Percentiles rank a stretch among this genome's conserved stretches.
These are phyloP conservation scores for Mastacembelus armatus DNA, from an alignment of 2,797 vertebrate genomes.

Conservation along the genomic window DNA sequence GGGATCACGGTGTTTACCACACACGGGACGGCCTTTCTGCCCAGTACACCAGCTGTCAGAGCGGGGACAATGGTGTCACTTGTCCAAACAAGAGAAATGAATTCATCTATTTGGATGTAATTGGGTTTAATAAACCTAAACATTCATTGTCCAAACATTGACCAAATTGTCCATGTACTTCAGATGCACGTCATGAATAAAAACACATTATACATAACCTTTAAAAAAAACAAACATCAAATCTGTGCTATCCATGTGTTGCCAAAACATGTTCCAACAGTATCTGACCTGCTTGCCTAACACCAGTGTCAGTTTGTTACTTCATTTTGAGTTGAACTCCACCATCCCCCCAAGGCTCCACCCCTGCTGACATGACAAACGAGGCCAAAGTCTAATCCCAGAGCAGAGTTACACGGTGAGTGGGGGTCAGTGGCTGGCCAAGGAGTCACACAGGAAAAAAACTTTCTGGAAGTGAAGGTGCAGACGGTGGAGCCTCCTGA, in stretches of 20 bases:
- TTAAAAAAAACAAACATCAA: conserved; percentile 11
- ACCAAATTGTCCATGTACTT: conserved; percentile 8
- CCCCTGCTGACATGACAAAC: conserved; percentile 74
- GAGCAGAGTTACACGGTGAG: conserved; percentile 64
- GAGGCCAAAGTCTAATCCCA: conserved; percentile 70
- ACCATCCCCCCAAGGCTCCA: conserved; percentile 28
- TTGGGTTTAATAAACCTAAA: conserved; percentile 46
- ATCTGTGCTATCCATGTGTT: conserved; percentile 12
- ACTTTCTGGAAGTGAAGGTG: conserved; percentile 69
- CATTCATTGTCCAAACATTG: conserved; percentile 32
- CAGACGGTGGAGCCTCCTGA: conserved; percentile 49
- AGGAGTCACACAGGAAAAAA: conserved; percentile 64
- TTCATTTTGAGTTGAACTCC: conserved; percentile 47
- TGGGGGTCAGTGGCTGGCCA: conserved; percentile 62
- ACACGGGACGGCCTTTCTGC: conserved; percentile 59
- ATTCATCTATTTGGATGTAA: conserved; percentile 45
- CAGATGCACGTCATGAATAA: conserved; percentile 10
- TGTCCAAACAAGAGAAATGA: conserved; percentile 64
- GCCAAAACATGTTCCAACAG: conserved; percentile 23
- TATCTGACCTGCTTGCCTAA: conserved; percentile 20
- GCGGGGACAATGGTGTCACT: conserved; percentile 70
- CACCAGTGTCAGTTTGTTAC: conserved; percentile 39
- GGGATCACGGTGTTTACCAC: conserved; percentile 69
- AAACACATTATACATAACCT: background rate
- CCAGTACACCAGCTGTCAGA: conserved; percentile 74